A percentile compares a stretch with the other conserved stretches of the same genome.
phyloP scores from a whole-genome alignment of 1,140 invertebrate genomes.

The Phymorhynchus buccinoides region DNA sequence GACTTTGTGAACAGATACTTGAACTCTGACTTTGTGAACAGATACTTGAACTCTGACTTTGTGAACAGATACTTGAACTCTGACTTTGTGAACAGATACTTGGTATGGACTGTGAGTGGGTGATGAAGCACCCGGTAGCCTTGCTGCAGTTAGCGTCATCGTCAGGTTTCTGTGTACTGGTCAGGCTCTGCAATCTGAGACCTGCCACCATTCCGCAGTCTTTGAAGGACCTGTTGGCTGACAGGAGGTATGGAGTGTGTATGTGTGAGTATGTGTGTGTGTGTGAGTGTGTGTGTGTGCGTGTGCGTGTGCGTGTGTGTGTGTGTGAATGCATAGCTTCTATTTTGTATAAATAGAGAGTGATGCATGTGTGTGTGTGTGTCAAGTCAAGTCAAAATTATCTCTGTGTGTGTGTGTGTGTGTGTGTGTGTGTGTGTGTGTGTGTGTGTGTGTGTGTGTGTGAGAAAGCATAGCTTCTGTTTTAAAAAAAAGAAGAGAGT shows the following conservation, averaged over 20 bases:
- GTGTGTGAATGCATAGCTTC: background rate
- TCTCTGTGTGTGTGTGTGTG: too few relatives aligned
- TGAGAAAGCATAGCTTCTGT: too few relatives aligned
- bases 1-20: too few relatives aligned
- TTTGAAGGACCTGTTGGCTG: constrained; percentile 76
- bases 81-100: constrained; percentile 69
- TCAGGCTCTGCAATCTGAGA: constrained; percentile 78
- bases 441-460: too few relatives aligned
- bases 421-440: too few relatives aligned
- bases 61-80: background rate
- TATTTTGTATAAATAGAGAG: too few relatives aligned
- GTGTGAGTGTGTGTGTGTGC: background rate
- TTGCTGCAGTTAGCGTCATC: constrained; percentile 16
- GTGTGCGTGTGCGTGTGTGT: constrained; percentile 17
- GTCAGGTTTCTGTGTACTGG: constrained; percentile 78
- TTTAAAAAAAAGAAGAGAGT: too few relatives aligned
- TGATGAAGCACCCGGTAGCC: constrained; percentile 10
- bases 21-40: too few relatives aligned
- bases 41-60: too few relatives aligned
- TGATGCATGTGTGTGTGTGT: too few relatives aligned
- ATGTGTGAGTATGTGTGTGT: background rate
- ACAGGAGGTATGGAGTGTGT: constrained; percentile 62
- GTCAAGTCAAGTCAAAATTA: too few relatives aligned
- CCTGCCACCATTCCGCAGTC: constrained; percentile 74
- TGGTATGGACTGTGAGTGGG: constrained; percentile 75